These are phyloP conservation scores for Papilio glaucus DNA, from an alignment of 1,140 invertebrate species.

Conservation along the genomic window DNA sequence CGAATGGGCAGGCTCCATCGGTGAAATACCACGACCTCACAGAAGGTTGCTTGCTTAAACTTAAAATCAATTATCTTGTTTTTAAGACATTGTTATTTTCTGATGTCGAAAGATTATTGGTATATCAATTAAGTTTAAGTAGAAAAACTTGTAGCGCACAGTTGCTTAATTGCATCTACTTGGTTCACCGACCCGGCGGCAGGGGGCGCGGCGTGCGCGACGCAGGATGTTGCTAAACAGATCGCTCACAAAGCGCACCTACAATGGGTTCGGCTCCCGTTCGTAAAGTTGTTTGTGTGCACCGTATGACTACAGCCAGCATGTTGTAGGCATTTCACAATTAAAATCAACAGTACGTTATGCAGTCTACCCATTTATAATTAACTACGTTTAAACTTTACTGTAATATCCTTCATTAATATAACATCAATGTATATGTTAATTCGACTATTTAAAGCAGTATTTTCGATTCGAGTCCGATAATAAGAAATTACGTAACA, in stretches of 20 bases:
- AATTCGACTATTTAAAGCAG: neutral
- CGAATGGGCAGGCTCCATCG: too few relatives aligned
- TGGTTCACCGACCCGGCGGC: slow-evolving; percentile 2
- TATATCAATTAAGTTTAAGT: slow-evolving; percentile 6
- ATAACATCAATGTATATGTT: neutral
- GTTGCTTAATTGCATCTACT: slow-evolving; percentile 11
- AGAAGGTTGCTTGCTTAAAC: too few relatives aligned
- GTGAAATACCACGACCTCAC: too few relatives aligned
- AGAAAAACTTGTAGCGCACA: neutral
- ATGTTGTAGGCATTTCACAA: too few relatives aligned
- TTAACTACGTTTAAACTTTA: too few relatives aligned
- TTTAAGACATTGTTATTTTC: neutral
- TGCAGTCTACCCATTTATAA: too few relatives aligned
- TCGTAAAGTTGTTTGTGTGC: slow-evolving; percentile 26
- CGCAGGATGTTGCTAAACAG: slow-evolving; percentile 40
- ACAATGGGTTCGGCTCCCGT: slow-evolving; percentile 31
- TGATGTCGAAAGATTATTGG: neutral
- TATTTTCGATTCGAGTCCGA: neutral
- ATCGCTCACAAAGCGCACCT: slow-evolving; percentile 35
- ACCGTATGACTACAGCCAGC: neutral
- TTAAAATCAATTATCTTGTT: too few relatives aligned
- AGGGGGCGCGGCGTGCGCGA: neutral
- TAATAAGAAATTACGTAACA: slow-evolving; percentile 10
- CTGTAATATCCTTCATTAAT: too few relatives aligned
- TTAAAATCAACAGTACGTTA: too few relatives aligned